These are phyloP conservation scores for Cryptotis parvus DNA, from an alignment of 2,113 vertebrate genomes.

Conservation along the genomic window DNA sequence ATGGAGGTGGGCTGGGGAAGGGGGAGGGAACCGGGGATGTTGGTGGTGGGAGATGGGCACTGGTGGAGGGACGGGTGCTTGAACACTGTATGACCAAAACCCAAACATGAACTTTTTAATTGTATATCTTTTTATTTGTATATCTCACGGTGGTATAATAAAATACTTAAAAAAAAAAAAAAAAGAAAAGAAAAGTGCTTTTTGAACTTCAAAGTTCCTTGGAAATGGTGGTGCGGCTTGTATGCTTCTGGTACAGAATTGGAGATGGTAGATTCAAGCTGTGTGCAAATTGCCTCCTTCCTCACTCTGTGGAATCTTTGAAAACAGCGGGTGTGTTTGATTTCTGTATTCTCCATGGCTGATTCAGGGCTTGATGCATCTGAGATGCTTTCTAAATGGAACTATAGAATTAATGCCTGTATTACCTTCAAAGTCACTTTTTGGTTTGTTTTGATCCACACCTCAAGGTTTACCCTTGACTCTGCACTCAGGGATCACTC, in stretches of 20 bases:
- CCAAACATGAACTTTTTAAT: too few species aligned
- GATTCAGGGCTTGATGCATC: background rate
- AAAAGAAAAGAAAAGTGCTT: background rate
- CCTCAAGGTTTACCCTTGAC: too few species aligned
- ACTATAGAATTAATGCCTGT: background rate
- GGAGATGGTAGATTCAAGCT: background rate
- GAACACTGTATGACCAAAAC: too few species aligned
- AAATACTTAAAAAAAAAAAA: too few species aligned
- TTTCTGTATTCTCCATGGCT: background rate
- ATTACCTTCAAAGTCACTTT: conserved; percentile 31
- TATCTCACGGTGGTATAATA: too few species aligned
- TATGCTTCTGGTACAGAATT: background rate
- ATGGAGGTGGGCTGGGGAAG: too few species aligned
- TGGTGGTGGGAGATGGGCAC: too few species aligned
- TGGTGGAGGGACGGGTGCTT: too few species aligned
- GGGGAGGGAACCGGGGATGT: too few species aligned
- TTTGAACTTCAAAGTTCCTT: background rate
- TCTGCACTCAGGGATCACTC: too few species aligned
- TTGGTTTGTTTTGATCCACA: background rate
- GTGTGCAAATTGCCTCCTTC: background rate
- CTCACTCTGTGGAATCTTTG: background rate
- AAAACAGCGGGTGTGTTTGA: background rate
- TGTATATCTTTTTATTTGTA: too few species aligned
- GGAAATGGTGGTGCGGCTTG: background rate
- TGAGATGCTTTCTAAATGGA: background rate